Base-by-base conservation (phyloP, 2,113 vertebrate genomes). In the Caloenas nicobarica region DNA sequence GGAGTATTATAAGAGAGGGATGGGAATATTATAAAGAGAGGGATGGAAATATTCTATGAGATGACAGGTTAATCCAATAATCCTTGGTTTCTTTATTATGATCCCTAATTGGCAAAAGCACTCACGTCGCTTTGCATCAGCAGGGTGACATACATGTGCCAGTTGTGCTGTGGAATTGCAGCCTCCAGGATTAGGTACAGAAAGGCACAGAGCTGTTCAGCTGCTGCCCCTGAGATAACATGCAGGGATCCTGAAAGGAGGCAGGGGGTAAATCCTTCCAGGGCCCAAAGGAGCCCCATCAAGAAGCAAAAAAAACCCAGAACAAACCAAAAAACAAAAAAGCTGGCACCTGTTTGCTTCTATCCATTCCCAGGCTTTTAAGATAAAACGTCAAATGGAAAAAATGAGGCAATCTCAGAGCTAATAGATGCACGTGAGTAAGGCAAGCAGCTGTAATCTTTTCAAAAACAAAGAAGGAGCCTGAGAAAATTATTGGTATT, bases 341-440 rank as follows among this genome's bases (percentile, higher is more conserved):
- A 7, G 5, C 54, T 85, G 95, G 87, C 95, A 95, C 93, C 84
- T 88, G 80, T 71, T 86, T 84, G n/a, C 61, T 91, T 91, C 86
- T 87, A 94, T 92, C 84, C 88, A 91, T 89, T 91, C 86, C 80
- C 80, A 93, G 74, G 33, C 84, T 95, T 83, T 88, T 73, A 82
- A 91, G 92, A 95, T 88, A 94, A 97, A 93, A 89, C 77, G 28
- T 65, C 42, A 72, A 90, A 93, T 81, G 91, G 95, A 96, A 96
- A 95, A 91, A 96, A 95, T 85, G 60, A 96, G n/a, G 58, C 74
- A 95, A 89, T 70, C 81, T 79, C 72, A 93, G n/a, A 95, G 42
- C 56, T 91, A 92, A 60, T 40, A 87, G 71, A 93, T 71, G 82
- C 77, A 93, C 13, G 21, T 31, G 29, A 94, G 71, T 60, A 95